These are phyloP conservation scores for Myotis daubentonii DNA, from an alignment of 2,797 vertebrate genomes.

Conservation along the genomic window DNA sequence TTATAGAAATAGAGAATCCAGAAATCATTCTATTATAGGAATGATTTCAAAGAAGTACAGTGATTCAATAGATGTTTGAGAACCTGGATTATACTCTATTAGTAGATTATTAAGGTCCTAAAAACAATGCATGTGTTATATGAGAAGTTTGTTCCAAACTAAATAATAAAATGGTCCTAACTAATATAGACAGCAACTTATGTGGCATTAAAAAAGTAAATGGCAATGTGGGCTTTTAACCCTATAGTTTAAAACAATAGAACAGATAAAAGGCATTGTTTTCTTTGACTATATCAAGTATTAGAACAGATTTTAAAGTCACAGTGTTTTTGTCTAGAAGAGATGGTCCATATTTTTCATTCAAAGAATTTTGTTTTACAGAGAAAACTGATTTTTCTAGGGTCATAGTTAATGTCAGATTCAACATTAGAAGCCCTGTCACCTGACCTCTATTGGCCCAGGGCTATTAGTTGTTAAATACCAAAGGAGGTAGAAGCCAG, in stretches of 20 bases:
- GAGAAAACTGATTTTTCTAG: conserved; percentile 29
- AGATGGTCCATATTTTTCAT: not conserved
- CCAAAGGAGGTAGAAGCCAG: not conserved
- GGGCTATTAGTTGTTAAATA: not conserved
- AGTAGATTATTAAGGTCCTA: conserved; percentile 9
- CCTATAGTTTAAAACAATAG: not conserved
- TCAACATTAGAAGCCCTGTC: not conserved
- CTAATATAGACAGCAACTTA: conserved; percentile 20
- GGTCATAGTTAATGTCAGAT: not conserved
- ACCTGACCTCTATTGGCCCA: not conserved
- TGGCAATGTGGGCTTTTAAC: conserved; percentile 23
- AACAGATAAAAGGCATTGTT: conserved; percentile 18
- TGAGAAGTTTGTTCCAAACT: conserved; percentile 36
- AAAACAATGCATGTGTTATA: conserved; percentile 14
- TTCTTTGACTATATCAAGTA: conserved; percentile 30
- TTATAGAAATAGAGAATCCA: not conserved
- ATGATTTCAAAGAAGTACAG: not conserved
- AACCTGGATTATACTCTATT: conserved; percentile 29
- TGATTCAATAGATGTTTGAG: conserved; percentile 50
- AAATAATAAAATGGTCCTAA: conserved; percentile 50
- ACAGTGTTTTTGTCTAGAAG: not conserved
- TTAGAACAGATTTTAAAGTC: conserved; percentile 28
- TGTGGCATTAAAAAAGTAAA: not conserved
- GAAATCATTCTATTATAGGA: not conserved
- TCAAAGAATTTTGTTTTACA: not conserved